Percentiles rank a stretch among this genome's conserved stretches.
Conservation (phyloP, 1,140 invertebrate genomes). For the Olivierus martensii region DNA sequence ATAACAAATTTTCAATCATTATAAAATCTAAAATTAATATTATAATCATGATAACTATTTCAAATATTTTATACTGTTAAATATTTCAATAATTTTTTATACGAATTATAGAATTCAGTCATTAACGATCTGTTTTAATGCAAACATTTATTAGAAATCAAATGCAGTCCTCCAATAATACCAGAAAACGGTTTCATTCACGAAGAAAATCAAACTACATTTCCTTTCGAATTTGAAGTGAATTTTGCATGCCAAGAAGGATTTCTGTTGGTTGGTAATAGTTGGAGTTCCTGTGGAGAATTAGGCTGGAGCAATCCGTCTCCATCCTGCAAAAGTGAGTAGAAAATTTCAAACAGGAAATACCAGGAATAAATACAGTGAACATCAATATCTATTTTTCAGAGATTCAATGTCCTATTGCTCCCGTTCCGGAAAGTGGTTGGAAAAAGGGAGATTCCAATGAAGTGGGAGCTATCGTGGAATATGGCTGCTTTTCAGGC, state of each 20-base stretch:
- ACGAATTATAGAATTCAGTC: too few species aligned
- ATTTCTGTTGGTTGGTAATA: conserved; percentile 4
- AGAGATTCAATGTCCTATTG: conserved; percentile 7
- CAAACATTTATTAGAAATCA: background rate
- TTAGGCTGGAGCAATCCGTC: background rate
- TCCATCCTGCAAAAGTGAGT: conserved; percentile 7
- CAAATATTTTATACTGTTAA: too few species aligned
- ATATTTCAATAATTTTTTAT: too few species aligned
- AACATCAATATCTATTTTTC: too few species aligned
- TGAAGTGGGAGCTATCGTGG: conserved; percentile 3
- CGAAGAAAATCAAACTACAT: conserved; percentile 1
- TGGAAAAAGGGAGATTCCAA: background rate
- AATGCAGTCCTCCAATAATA: background rate
- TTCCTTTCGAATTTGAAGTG: conserved; percentile 6
- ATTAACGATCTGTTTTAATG: too few species aligned
- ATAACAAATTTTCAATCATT: too few species aligned
- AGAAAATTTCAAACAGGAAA: too few species aligned
- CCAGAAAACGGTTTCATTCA: conserved; percentile 7
- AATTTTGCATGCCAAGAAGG: conserved; percentile 8
- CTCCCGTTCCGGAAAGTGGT: conserved; percentile 3
- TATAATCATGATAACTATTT: too few species aligned
- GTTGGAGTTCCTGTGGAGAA: conserved; percentile 1
- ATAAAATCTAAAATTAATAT: too few species aligned
- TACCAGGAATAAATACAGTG: too few species aligned
- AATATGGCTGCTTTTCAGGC: conserved; percentile 4